phyloP scores from a whole-genome alignment of 2,888 invertebrate species.

The Argyresthia albistria region DNA sequence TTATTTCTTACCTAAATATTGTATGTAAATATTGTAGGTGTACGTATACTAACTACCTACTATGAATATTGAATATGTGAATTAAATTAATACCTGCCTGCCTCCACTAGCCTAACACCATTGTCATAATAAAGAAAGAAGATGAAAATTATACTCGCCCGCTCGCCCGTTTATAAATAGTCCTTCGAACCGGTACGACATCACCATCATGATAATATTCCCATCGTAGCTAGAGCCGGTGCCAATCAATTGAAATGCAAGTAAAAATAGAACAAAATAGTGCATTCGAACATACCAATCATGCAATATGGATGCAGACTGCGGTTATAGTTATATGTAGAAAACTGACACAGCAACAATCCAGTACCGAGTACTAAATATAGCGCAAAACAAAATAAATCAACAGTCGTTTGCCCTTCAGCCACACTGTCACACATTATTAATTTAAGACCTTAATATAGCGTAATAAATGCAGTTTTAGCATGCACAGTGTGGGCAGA shows the following conservation, averaged over 20 bases:
- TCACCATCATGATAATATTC: no score
- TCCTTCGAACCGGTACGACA: no score
- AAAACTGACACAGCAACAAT: slow-evolving; percentile 65
- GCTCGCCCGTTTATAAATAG: no score
- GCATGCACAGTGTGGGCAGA: slow-evolving; percentile 29
- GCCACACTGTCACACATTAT: slow-evolving; percentile 32
- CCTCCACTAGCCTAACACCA: no score
- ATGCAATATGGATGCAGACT: slow-evolving; percentile 29
- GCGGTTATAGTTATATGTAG: background rate
- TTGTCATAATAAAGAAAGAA: no score
- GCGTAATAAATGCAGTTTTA: slow-evolving; percentile 41
- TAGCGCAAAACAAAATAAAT: slow-evolving; percentile 71
- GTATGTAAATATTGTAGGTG: no score
- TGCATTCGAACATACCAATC: slow-evolving; percentile 36
- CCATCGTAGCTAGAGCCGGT: no score
- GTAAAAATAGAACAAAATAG: background rate
- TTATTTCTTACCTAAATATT: no score
- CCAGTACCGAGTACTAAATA: slow-evolving; percentile 64
- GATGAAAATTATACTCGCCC: no score
- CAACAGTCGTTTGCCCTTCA: slow-evolving; percentile 70
- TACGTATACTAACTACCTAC: no score
- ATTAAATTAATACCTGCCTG: no score
- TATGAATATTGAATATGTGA: no score
- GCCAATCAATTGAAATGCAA: slow-evolving; percentile 1
- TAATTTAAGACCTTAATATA: slow-evolving; percentile 36